Base-by-base conservation (phyloP, 2,113 vertebrate species). In the Nothobranchius kuhntae region DNA sequence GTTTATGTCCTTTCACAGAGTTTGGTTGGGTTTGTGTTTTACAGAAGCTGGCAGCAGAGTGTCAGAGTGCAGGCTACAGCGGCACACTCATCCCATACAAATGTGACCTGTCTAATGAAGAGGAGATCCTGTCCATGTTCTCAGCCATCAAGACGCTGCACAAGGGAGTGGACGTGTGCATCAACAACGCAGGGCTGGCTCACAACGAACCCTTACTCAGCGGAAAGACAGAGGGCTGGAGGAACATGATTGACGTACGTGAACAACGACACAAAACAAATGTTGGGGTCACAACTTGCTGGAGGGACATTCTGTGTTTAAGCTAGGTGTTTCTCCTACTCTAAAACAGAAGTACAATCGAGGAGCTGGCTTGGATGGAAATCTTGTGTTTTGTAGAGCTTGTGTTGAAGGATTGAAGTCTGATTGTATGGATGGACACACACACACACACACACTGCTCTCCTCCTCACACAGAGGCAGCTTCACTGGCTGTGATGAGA, bases 61-160 rank as follows among this genome's bases (percentile, higher is more conserved):
- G 96, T 84, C 94, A 98, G 93, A 99, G 96, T 2, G 96, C 96
- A 0, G 96, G 96, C 78, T 98, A 95, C 70, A 91, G 91, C 0
- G 96, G 97, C 56, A 96, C 93, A 10, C 92, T 99, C 71, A 94
- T 98, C 87, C 96, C 96, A 0, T 97, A 97, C 87, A 98, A 96
- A 89, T 99, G 96, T 3, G 96, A 99, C 77, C 93, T 99, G 77
- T 94, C 95, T 55, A 96, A 94, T 0, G 96, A 99, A 83, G 96
- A 98, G 67, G 97, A 98, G 89, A 99, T 99, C 87, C 93, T 99
- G 48, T 98, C 97, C 67, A 98, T 98, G 97, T 99, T 99, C 82
- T 99, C 96, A 0, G 97, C 96, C 3, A 94, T 99, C 87, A 95
- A 89, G 77, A 96, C 95, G 0, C 92, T 96, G 44, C 94, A 97